phyloP scores from a whole-genome alignment of 2,113 vertebrate species.

The Pterophyllum scalare region DNA sequence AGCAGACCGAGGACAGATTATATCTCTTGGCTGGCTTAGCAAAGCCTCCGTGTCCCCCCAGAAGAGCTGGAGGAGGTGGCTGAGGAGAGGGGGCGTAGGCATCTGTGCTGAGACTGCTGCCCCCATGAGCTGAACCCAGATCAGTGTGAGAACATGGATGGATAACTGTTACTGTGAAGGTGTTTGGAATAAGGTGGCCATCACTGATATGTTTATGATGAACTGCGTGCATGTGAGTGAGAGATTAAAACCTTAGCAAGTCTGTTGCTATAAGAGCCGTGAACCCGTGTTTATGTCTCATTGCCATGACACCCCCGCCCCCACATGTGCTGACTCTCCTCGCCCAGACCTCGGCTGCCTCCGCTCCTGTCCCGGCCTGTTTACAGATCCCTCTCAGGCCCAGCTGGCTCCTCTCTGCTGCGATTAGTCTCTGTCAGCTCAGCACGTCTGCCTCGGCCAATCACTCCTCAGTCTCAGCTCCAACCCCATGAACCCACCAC shows the following conservation, averaged over 20 bases:
- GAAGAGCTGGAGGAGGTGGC: neutral
- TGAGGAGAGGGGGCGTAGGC: neutral
- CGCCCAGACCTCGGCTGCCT: slow-evolving; percentile 35
- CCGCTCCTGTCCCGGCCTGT: slow-evolving; percentile 58
- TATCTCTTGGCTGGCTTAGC: neutral
- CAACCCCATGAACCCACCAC: slow-evolving; percentile 39
- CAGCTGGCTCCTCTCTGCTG: slow-evolving; percentile 70
- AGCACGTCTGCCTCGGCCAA: slow-evolving; percentile 51
- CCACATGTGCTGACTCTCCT: slow-evolving; percentile 64
- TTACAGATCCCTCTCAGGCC: slow-evolving; percentile 69
- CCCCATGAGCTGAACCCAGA: neutral
- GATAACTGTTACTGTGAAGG: neutral
- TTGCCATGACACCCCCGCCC: slow-evolving; percentile 38
- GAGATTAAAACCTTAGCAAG: slow-evolving; percentile 20
- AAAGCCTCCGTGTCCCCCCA: neutral
- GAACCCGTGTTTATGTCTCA: slow-evolving; percentile 43
- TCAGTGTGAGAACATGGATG: neutral
- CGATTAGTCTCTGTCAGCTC: slow-evolving; percentile 73
- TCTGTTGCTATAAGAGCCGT: neutral
- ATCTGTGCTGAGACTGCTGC: neutral
- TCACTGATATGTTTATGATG: neutral
- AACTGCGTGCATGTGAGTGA: neutral
- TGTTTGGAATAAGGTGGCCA: neutral
- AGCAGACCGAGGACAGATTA: neutral
- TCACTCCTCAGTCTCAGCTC: slow-evolving; percentile 53